These are phyloP conservation scores for Hypanus sabinus DNA, from an alignment of 2,113 vertebrate species.

Conservation along the genomic window DNA sequence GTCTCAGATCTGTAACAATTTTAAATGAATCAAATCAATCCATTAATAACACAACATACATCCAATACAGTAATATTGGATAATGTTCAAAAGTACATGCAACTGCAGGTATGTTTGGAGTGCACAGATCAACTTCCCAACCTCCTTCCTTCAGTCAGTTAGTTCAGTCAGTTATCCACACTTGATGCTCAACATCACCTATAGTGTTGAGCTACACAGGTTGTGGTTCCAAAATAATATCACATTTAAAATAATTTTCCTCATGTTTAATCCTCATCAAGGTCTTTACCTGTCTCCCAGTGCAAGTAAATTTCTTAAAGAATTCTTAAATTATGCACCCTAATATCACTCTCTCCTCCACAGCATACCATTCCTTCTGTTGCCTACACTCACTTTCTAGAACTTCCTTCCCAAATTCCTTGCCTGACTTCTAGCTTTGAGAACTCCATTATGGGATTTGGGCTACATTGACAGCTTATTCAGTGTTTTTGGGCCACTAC, in stretches of 20 bases:
- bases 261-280: neutral
- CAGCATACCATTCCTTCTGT: neutral
- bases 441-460: too few species aligned
- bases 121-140: neutral
- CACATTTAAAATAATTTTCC: neutral
- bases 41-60: neutral
- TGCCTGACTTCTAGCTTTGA: too few species aligned
- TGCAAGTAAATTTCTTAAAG: neutral
- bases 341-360: too few species aligned
- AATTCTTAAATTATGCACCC: neutral
- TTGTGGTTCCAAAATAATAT: neutral
- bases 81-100: neutral
- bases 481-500: too few species aligned
- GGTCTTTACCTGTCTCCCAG: neutral
- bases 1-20: neutral
- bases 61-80: neutral
- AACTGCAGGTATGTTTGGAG: neutral
- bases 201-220: too few species aligned
- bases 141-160: neutral
- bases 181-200: neutral
- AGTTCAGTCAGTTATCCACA: neutral
- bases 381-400: neutral
- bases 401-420: neutral
- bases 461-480: too few species aligned
- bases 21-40: neutral